phyloP scores from a whole-genome alignment of 1,140 invertebrate genomes.

The Nymphalis io region DNA sequence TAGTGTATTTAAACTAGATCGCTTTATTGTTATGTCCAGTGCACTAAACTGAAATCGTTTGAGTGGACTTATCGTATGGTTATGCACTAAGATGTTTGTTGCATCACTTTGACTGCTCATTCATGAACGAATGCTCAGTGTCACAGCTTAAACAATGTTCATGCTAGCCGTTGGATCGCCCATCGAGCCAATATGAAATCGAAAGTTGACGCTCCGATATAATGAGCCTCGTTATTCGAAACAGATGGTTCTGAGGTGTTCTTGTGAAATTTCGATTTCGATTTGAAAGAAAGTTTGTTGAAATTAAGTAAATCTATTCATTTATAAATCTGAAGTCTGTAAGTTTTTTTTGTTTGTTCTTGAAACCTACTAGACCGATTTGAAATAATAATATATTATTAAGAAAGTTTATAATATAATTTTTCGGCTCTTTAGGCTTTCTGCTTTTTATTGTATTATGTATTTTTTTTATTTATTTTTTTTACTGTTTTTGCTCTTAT shows the following conservation, averaged over 20 bases:
- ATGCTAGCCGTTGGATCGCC: conserved; percentile 12
- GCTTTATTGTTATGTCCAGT: conserved; percentile 29
- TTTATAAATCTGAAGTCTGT: too few relatives aligned
- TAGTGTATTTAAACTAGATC: conserved; percentile 15
- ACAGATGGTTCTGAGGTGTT: too few relatives aligned
- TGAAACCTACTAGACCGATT: too few relatives aligned
- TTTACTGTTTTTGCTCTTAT: too few relatives aligned
- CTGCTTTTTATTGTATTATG: too few relatives aligned
- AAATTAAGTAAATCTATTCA: too few relatives aligned
- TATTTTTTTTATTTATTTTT: too few relatives aligned
- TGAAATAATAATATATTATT: too few relatives aligned
- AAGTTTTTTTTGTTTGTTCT: too few relatives aligned
- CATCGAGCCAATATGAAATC: conserved; percentile 21
- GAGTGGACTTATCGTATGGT: conserved; percentile 33
- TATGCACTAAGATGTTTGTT: conserved; percentile 41
- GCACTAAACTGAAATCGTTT: conserved; percentile 34
- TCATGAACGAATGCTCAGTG: conserved; percentile 40
- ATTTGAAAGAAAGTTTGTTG: neutral
- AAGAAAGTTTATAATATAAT: too few relatives aligned
- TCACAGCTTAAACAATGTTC: conserved; percentile 29
- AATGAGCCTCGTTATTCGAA: neutral
- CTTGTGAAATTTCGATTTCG: neutral
- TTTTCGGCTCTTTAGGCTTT: too few relatives aligned
- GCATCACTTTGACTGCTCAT: conserved; percentile 50
- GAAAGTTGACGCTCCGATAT: neutral